These are phyloP conservation scores for Toxotes chatareus DNA, from an alignment of 2,113 vertebrate genomes.

Conservation along the genomic window DNA sequence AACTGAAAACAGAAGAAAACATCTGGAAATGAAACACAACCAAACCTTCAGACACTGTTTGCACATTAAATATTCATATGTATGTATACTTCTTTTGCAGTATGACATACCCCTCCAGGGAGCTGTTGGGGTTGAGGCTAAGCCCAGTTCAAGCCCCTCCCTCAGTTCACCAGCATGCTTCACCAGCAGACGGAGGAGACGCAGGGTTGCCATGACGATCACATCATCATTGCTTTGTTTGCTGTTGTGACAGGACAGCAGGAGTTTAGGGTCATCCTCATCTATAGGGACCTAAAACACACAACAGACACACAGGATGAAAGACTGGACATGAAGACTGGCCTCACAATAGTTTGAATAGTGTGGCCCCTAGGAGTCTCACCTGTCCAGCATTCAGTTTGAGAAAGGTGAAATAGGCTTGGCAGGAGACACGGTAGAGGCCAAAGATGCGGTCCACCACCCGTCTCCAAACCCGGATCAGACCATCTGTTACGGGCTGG, in stretches of 20 bases:
- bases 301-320: background rate
- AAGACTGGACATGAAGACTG: background rate
- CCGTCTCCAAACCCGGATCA: conserved; percentile 94
- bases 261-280: conserved; percentile 92
- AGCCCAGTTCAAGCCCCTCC: conserved; percentile 93
- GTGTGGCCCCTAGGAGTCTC: conserved; percentile 12
- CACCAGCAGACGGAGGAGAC: conserved; percentile 92
- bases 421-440: conserved; percentile 95
- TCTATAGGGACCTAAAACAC: conserved; percentile 88
- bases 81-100: background rate
- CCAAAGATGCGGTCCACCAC: conserved; percentile 98
- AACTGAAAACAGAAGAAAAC: too few species aligned
- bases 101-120: conserved; percentile 92
- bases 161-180: conserved; percentile 98
- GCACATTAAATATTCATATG: background rate
- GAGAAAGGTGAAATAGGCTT: conserved; percentile 97
- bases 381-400: conserved; percentile 98
- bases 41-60: background rate
- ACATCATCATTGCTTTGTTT: conserved; percentile 98
- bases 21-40: background rate
- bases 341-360: background rate
- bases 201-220: conserved; percentile 97
- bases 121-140: conserved; percentile 96
- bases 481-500: conserved; percentile 91
- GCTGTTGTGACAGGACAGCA: conserved; percentile 84